These are phyloP conservation scores for Euclidia mi DNA, from an alignment of 2,888 invertebrate genomes.

Conservation along the genomic window DNA sequence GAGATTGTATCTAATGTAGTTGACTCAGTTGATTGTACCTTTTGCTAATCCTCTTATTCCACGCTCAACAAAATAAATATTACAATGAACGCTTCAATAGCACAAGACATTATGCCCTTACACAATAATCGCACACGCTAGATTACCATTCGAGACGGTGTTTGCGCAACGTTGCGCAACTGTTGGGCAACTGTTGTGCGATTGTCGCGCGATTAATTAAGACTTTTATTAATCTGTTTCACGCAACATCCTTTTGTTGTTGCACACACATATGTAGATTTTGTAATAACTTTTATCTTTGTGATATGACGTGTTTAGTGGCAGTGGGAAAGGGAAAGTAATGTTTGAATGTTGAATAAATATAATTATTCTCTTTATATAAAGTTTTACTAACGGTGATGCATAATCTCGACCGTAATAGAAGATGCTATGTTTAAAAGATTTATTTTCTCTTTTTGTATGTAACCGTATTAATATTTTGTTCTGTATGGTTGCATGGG, in stretches of 20 bases:
- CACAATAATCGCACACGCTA: constrained; percentile 31
- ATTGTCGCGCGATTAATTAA: constrained; percentile 31
- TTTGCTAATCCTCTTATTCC: constrained; percentile 7
- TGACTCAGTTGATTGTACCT: no score
- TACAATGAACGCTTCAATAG: constrained; percentile 19
- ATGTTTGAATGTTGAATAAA: background rate
- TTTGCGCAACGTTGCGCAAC: constrained; percentile 21
- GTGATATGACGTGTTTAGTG: background rate
- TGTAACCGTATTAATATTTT: no score
- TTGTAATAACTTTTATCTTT: background rate
- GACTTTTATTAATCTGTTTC: constrained; percentile 30
- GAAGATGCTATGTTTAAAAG: no score
- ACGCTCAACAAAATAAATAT: constrained; percentile 11
- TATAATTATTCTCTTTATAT: no score
- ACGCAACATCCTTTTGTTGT: constrained; percentile 33
- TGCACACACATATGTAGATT: constrained; percentile 1
- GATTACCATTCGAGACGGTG: constrained; percentile 14
- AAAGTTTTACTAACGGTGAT: no score
- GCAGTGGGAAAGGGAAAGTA: constrained; percentile 10
- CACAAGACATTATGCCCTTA: constrained; percentile 25
- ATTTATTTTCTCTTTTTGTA: no score
- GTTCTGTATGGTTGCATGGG: no score
- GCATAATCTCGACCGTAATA: no score
- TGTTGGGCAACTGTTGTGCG: constrained; percentile 28
- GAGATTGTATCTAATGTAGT: no score